These are phyloP conservation scores for Euwallacea similis DNA, from an alignment of 1,140 invertebrate species.

Conservation along the genomic window DNA sequence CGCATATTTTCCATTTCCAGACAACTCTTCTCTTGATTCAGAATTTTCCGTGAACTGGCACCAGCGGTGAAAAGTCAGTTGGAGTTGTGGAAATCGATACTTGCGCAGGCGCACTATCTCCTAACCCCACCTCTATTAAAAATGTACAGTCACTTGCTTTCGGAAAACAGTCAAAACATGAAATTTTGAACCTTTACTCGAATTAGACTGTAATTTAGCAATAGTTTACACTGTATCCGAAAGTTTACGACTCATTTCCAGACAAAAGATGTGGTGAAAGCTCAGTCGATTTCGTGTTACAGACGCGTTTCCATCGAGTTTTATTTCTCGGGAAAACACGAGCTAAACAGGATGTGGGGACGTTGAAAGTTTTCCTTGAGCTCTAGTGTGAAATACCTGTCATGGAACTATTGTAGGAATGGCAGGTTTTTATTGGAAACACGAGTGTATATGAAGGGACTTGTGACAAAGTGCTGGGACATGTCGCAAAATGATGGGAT, in stretches of 20 bases:
- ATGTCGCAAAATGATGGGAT: conserved; percentile 69
- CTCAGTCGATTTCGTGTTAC: neutral
- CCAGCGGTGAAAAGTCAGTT: conserved; percentile 40
- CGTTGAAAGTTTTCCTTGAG: neutral
- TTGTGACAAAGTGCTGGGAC: conserved; percentile 34
- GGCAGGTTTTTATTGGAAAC: too few relatives aligned
- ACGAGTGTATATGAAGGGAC: neutral
- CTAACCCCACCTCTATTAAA: conserved; percentile 48
- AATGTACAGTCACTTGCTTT: conserved; percentile 27
- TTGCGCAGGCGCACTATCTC: conserved; percentile 44
- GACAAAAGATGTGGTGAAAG: conserved; percentile 6
- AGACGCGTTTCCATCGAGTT: too few relatives aligned
- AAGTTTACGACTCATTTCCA: conserved; percentile 8
- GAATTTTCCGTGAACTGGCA: conserved; percentile 27
- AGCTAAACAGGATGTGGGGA: neutral
- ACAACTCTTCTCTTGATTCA: conserved; percentile 7
- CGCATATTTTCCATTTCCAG: conserved; percentile 7
- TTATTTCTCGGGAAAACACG: neutral
- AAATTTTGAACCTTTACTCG: conserved; percentile 10
- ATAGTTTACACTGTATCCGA: conserved; percentile 16
- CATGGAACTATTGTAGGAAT: neutral
- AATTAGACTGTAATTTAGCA: conserved; percentile 18
- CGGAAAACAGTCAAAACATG: conserved; percentile 25
- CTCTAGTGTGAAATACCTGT: neutral
- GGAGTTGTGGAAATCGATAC: conserved; percentile 50